Percentiles rank a stretch among this genome's conserved stretches.
phyloP scores from a whole-genome alignment of 1,140 invertebrate genomes.

The Pseudomyrmex sp. region DNA sequence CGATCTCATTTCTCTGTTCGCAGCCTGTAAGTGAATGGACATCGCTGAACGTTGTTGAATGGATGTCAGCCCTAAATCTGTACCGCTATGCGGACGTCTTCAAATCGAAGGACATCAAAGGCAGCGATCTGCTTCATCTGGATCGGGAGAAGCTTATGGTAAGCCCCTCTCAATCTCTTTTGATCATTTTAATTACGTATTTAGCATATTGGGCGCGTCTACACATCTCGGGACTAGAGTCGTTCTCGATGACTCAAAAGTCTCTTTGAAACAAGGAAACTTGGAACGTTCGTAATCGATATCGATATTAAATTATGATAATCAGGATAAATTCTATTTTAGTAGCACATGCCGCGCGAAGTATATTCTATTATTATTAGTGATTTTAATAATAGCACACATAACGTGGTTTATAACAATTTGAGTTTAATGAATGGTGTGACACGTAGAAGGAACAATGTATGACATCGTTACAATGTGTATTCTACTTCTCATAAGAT shows the following conservation, averaged over 20 bases:
- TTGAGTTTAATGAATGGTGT: conserved; percentile 9
- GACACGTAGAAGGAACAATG: conserved; percentile 6
- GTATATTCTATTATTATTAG: neutral
- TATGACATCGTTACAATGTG: neutral
- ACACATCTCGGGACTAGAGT: conserved; percentile 40
- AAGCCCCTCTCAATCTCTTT: conserved; percentile 74
- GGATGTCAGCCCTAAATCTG: conserved; percentile 91
- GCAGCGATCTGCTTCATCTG: conserved; percentile 88
- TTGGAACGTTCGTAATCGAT: neutral
- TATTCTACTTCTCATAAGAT: neutral
- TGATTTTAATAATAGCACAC: neutral
- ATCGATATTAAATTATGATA: conserved; percentile 15
- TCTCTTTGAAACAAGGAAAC: neutral
- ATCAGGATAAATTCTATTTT: conserved; percentile 24
- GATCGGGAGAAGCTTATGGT: conserved; percentile 90
- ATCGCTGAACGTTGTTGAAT: conserved; percentile 89
- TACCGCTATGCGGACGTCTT: conserved; percentile 91
- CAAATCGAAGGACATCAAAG: conserved; percentile 90
- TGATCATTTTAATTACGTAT: conserved; percentile 34
- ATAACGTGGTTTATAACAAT: conserved; percentile 4
- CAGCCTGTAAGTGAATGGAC: conserved; percentile 91
- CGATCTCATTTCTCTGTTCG: conserved; percentile 69
- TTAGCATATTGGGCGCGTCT: conserved; percentile 29
- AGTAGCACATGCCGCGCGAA: neutral
- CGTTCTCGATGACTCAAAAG: neutral